Percentiles rank a stretch among this genome's conserved stretches.
Conservation (phyloP, 1,140 invertebrate species). For the Daktulosphaira vitifoliae region DNA sequence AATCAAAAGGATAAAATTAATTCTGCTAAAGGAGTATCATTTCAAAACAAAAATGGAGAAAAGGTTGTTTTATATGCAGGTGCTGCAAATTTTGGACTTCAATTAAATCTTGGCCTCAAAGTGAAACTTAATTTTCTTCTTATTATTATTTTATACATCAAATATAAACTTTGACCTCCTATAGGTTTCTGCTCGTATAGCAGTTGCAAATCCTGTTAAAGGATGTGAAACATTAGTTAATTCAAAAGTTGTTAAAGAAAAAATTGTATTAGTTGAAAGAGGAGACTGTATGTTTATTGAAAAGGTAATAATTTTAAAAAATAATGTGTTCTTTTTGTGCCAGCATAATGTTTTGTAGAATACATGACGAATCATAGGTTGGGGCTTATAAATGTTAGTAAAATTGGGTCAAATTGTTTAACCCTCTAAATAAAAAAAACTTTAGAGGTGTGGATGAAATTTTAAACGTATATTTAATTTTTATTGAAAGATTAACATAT, state of each 20-base stretch:
- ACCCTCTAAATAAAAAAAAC: too few relatives aligned
- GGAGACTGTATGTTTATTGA: conserved; percentile 94
- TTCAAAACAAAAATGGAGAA: conserved; percentile 15
- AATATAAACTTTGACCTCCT: conserved; percentile 13
- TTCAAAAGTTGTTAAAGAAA: conserved; percentile 53
- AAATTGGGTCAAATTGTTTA: too few relatives aligned
- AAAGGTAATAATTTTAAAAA: conserved; percentile 52
- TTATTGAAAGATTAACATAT: too few relatives aligned
- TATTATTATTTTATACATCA: not conserved
- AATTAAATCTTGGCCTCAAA: conserved; percentile 16
- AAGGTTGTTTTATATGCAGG: conserved; percentile 16
- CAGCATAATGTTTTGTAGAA: not conserved
- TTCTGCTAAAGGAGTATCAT: conserved; percentile 15
- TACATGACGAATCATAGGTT: not conserved
- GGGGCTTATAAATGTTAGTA: conserved; percentile 11
- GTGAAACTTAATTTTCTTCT: not conserved
- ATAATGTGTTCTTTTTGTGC: not conserved
- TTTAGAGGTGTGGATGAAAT: too few relatives aligned
- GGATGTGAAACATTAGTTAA: conserved; percentile 63
- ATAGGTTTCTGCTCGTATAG: conserved; percentile 52
- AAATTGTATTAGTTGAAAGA: conserved; percentile 74
- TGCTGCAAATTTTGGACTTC: conserved; percentile 24
- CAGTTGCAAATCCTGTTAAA: conserved; percentile 57
- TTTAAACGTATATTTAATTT: too few relatives aligned
- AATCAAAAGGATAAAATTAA: conserved; percentile 27